Conservation (phyloP, 2,113 vertebrate species). For the Capricornis sumatraensis region DNA sequence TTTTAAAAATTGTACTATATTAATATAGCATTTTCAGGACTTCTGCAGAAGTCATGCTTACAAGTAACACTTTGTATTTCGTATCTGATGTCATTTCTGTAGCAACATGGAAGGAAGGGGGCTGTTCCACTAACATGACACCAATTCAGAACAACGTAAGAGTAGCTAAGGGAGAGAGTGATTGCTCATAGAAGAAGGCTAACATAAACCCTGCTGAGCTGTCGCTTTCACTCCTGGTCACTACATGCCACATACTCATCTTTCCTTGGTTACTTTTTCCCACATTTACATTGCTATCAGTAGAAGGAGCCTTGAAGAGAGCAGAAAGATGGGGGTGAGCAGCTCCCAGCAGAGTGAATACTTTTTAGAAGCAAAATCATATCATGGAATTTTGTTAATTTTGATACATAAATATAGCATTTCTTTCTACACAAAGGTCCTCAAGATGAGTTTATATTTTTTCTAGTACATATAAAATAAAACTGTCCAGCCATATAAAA, state of each 20-base stretch:
- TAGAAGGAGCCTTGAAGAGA: background rate
- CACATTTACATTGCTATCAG: background rate
- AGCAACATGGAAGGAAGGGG: background rate
- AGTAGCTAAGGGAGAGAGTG: background rate
- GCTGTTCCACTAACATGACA: background rate
- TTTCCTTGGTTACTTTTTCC: background rate
- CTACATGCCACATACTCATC: accelerated
- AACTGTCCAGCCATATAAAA: background rate
- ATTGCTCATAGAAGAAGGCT: background rate
- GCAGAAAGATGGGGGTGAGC: background rate
- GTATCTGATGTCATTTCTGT: background rate
- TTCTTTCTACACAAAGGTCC: background rate
- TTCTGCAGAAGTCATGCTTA: background rate
- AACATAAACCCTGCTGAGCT: background rate
- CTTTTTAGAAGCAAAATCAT: background rate
- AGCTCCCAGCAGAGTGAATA: background rate
- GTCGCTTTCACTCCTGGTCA: background rate
- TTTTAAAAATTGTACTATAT: background rate
- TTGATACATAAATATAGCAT: background rate
- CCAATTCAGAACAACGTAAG: background rate
- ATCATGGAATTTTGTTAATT: background rate
- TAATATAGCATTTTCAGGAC: background rate
- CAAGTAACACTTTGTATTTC: background rate
- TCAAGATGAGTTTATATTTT: background rate
- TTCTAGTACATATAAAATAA: background rate